Percentiles rank a stretch among this genome's conserved stretches.
phyloP scores from a whole-genome alignment of 2,888 invertebrate genomes.

The Selenia dentaria region DNA sequence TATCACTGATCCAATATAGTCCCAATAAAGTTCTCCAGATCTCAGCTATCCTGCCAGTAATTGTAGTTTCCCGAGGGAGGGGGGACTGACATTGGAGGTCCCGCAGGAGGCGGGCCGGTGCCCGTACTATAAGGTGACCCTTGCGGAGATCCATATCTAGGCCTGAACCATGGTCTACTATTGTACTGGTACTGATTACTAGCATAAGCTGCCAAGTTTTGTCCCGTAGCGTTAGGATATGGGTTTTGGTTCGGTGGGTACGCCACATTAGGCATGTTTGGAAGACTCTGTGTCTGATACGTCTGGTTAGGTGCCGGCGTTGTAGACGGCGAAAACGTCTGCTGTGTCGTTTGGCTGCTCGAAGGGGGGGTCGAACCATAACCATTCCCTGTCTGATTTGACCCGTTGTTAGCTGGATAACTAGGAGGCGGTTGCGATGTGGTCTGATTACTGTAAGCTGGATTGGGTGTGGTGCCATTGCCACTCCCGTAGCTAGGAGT shows the following conservation, averaged over 20 bases:
- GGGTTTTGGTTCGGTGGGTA: slow-evolving; percentile 70
- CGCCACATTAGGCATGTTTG: slow-evolving; percentile 61
- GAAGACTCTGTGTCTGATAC: slow-evolving; percentile 56
- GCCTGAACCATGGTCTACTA: slow-evolving; percentile 75
- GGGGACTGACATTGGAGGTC: slow-evolving; percentile 67
- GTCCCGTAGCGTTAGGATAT: slow-evolving; percentile 76
- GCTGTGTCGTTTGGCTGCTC: slow-evolving; percentile 58
- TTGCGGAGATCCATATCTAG: slow-evolving; percentile 73
- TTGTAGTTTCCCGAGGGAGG: slow-evolving; percentile 72
- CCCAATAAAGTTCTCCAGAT: slow-evolving; percentile 51
- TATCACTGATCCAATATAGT: slow-evolving; percentile 46
- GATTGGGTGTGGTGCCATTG: slow-evolving; percentile 45
- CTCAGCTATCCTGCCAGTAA: slow-evolving; percentile 81
- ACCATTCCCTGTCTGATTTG: slow-evolving; percentile 51
- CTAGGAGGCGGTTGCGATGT: slow-evolving; percentile 60
- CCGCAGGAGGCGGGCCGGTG: slow-evolving; percentile 55
- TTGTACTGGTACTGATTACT: slow-evolving; percentile 75
- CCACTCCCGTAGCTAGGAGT: slow-evolving; percentile 55
- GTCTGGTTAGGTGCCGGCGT: slow-evolving; percentile 69
- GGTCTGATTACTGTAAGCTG: slow-evolving; percentile 46
- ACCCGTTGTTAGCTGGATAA: slow-evolving; percentile 64
- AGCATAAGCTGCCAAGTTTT: slow-evolving; percentile 76
- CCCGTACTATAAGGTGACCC: slow-evolving; percentile 68
- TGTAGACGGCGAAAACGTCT: slow-evolving; percentile 68
- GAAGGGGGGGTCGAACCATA: slow-evolving; percentile 54